Evolutionary conservation across 2,797 vertebrate species (phyloP).

Genomic region (Gymnothorax javanicus): DNA sequence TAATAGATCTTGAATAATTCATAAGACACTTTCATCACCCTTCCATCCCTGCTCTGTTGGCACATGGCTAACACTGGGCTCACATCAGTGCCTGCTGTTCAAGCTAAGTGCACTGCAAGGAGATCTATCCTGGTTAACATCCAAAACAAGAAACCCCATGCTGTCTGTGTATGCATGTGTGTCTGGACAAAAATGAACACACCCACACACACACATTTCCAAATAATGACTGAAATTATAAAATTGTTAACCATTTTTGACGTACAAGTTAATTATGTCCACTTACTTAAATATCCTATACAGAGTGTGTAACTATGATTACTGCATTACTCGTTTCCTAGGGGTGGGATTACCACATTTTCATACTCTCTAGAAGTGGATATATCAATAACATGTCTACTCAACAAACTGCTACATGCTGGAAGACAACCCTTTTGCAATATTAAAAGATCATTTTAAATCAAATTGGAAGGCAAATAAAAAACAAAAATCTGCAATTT

Average conservation of each 20-base stretch:
- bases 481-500: slow-evolving; percentile 26
- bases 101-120: slow-evolving; percentile 1
- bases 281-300: slow-evolving; percentile 41
- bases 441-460: slow-evolving; percentile 36
- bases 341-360: slow-evolving; percentile 32
- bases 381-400: slow-evolving; percentile 24
- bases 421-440: slow-evolving; percentile 65
- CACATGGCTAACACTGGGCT: slow-evolving; percentile 8
- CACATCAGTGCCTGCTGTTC: slow-evolving; percentile 19
- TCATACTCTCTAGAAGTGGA: slow-evolving; percentile 21
- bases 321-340: slow-evolving; percentile 29
- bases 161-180: not conserved
- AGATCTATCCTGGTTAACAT: slow-evolving; percentile 6
- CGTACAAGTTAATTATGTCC: slow-evolving; percentile 41
- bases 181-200: slow-evolving; percentile 4
- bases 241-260: slow-evolving; percentile 38
- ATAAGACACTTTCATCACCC: not conserved
- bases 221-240: slow-evolving; percentile 32
- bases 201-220: slow-evolving; percentile 9
- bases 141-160: slow-evolving; percentile 7
- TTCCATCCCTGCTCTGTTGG: not conserved
- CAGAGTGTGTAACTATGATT: slow-evolving; percentile 33
- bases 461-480: slow-evolving; percentile 35
- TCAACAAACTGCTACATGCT: slow-evolving; percentile 59
- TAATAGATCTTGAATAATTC: slow-evolving; percentile 29